Evolutionary conservation across 2,888 invertebrate genomes (phyloP).

Genomic region (Callyntrura guangdongensis): DNA sequence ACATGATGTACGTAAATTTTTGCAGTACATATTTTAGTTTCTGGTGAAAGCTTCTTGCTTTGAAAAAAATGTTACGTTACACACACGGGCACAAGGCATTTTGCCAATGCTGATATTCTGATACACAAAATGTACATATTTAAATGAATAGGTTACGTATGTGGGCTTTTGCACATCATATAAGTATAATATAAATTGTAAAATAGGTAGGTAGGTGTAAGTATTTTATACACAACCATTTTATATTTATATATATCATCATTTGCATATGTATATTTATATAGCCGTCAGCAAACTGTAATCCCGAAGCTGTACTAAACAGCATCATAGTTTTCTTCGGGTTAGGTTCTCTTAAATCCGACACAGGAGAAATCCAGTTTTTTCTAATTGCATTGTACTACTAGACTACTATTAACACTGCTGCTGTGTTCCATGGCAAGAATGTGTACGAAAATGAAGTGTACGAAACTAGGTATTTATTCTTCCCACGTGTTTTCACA

Average conservation of each 20-base stretch:
- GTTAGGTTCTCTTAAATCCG: conserved; percentile 21
- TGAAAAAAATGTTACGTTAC: too few relatives aligned
- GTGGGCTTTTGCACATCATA: too few relatives aligned
- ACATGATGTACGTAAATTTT: too few relatives aligned
- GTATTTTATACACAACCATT: not conserved
- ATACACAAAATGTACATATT: too few relatives aligned
- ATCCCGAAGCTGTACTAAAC: conserved; percentile 47
- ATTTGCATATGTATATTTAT: not conserved
- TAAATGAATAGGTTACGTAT: too few relatives aligned
- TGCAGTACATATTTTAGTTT: too few relatives aligned
- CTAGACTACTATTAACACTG: not conserved
- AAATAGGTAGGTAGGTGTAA: not conserved
- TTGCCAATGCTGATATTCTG: not conserved
- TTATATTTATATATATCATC: not conserved
- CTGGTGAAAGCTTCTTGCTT: too few relatives aligned
- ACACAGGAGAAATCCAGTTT: conserved; percentile 38
- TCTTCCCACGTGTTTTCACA: conserved; percentile 63
- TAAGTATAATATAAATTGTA: not conserved
- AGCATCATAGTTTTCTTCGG: conserved; percentile 9
- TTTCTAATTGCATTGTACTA: not conserved
- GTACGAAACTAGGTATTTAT: conserved; percentile 67
- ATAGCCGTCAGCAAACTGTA: conserved; percentile 36
- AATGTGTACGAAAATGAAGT: conserved; percentile 61
- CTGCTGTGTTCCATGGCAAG: not conserved
- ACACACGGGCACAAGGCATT: not conserved